Conservation (phyloP, 2,797 vertebrate species). For the Diplodus puntazzo region DNA sequence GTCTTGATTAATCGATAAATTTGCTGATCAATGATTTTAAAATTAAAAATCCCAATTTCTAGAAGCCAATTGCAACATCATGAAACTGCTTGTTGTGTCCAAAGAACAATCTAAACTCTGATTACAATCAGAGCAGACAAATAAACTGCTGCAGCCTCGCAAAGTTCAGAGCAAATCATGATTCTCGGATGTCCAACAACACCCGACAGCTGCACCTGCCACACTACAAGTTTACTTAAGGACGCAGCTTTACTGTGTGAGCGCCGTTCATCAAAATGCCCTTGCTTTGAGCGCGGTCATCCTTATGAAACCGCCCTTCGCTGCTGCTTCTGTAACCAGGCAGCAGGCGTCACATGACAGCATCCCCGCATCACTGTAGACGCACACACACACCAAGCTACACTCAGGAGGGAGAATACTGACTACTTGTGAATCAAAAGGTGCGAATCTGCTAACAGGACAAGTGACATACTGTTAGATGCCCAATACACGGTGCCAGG, state of each 20-base stretch:
- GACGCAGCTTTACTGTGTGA: not conserved
- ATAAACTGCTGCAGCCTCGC: too few species aligned
- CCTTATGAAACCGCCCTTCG: conserved; percentile 47
- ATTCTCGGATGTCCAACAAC: not conserved
- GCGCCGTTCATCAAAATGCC: not conserved
- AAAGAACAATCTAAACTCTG: too few species aligned
- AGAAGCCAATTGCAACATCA: too few species aligned
- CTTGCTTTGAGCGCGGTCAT: rapidly evolving
- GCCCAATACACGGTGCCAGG: not conserved
- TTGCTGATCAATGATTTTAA: too few species aligned
- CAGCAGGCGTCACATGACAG: not conserved
- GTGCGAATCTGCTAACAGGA: not conserved
- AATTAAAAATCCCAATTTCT: too few species aligned
- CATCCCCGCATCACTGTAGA: not conserved
- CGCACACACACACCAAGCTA: not conserved
- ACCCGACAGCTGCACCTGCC: not conserved
- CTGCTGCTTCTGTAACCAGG: conserved; percentile 34
- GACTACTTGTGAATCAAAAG: not conserved
- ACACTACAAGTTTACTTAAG: not conserved
- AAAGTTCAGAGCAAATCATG: not conserved
- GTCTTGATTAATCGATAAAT: too few species aligned
- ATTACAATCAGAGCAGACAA: too few species aligned
- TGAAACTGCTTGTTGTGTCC: too few species aligned
- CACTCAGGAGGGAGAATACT: not conserved
- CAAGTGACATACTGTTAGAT: not conserved